Base-by-base conservation (phyloP, 1,140 invertebrate genomes). In the Aricia agestis region DNA sequence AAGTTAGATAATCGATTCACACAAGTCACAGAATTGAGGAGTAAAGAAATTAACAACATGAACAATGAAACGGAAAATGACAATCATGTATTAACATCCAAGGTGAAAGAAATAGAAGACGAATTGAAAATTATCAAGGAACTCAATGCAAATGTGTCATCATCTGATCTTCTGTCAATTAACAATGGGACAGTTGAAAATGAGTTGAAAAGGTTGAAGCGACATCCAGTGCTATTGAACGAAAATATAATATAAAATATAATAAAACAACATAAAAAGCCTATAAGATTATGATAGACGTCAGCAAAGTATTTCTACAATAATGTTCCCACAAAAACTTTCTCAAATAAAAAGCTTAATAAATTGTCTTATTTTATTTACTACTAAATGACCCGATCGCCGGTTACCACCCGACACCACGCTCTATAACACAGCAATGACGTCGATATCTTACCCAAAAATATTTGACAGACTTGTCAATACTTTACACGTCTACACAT, bases 341-440 rank as follows among this genome's bases (percentile, higher is more conserved):
- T n/a, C 25, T 1, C 25, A 25, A 25, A 25, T 25, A 25, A 25
- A 25, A 3, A 25, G 25, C 3, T 25, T 1, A 25, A 25, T 25
- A 25, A 25, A 25, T 25, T 25, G 3, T 25, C 3, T 25, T 25
- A 3, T 25, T 3, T 25, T 3, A 25, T 25, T 25, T 25, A 25
- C 25, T 25, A 25, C 25, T 25, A n/a, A n/a, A n/a, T n/a, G n/a
- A n/a, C n/a, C n/a, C n/a, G n/a, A n/a, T 92, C 91, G 76, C 91
- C 91, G 41, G 91, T 92, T 82, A 92, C 82, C 79, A 84, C 85
- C 88, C 88, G 88, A 90, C 88, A 89, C 88, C 88, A 88, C 87
- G 89, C 88, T 86, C 88, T 90, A 90, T 80, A 84, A 84, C 80
- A 83, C 25, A 61, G 41, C 17, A 68, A 19, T 25, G n/a, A 13